These are phyloP conservation scores for Pocota personata DNA, from an alignment of 2,888 invertebrate species.

Conservation along the genomic window DNA sequence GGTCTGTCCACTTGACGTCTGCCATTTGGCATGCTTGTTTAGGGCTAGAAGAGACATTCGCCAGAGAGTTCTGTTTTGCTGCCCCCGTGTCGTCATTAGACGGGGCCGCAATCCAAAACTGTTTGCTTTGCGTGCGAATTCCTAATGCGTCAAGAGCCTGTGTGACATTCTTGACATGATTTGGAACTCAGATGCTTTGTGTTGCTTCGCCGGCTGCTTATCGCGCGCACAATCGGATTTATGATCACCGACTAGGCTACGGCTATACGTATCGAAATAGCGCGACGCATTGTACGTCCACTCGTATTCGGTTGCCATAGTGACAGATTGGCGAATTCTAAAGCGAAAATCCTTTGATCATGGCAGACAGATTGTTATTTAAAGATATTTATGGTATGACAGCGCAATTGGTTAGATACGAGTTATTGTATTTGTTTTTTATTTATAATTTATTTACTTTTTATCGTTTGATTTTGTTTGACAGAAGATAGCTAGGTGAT, in stretches of 20 bases:
- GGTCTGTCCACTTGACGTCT: slow-evolving; percentile 40
- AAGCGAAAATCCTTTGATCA: slow-evolving; percentile 69
- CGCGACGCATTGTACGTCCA: slow-evolving; percentile 24
- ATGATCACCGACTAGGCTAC: slow-evolving; percentile 48
- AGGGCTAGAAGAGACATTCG: slow-evolving; percentile 25
- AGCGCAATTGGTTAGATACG: slow-evolving; percentile 37
- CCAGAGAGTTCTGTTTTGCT: slow-evolving; percentile 29
- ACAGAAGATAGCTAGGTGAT: neutral
- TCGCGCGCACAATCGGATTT: slow-evolving; percentile 63
- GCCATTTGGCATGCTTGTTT: slow-evolving; percentile 27
- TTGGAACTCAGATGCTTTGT: slow-evolving; percentile 61
- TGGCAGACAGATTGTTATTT: slow-evolving; percentile 70
- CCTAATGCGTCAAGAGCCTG: slow-evolving; percentile 67
- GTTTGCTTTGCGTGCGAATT: slow-evolving; percentile 69
- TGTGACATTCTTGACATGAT: slow-evolving; percentile 71
- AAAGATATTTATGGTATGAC: slow-evolving; percentile 66
- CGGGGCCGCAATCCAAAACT: slow-evolving; percentile 34
- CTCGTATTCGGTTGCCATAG: slow-evolving; percentile 44
- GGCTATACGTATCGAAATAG: slow-evolving; percentile 20
- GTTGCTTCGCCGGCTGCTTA: slow-evolving; percentile 52
- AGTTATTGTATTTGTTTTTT: slow-evolving; percentile 12
- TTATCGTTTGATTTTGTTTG: neutral
- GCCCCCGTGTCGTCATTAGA: slow-evolving; percentile 52
- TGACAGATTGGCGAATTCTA: slow-evolving; percentile 70
- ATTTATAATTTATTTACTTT: neutral